A percentile compares a stretch with the other conserved stretches of the same genome.
Conservation (phyloP, 2,888 invertebrate genomes). For the Stramonita haemastoma region DNA sequence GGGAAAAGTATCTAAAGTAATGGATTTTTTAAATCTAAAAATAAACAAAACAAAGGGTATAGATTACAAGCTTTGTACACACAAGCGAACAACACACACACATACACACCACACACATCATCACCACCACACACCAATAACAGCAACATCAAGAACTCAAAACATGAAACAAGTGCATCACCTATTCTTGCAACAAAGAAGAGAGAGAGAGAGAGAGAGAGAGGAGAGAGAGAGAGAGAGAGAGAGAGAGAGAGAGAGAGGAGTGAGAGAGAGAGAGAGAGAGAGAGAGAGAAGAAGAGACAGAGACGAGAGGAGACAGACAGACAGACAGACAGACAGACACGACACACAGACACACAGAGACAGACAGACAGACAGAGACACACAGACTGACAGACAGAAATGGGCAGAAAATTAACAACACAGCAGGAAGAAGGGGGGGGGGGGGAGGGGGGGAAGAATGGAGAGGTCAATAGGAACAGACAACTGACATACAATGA, state of each 20-base stretch:
- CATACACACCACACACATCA: background rate
- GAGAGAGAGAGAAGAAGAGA: constrained; percentile 21
- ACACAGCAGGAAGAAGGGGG: too few species aligned
- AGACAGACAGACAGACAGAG: background rate
- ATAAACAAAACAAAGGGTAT: too few species aligned
- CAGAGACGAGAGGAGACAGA: constrained; percentile 31
- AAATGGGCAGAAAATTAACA: background rate
- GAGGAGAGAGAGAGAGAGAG: background rate
- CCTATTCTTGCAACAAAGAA: too few species aligned
- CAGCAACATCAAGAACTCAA: too few species aligned
- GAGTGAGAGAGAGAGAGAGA: constrained; percentile 7
- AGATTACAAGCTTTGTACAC: too few species aligned
- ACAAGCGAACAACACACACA: too few species aligned
- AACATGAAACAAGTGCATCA: background rate
- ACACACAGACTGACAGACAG: background rate
- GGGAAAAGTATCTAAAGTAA: too few species aligned
- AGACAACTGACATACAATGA: too few species aligned
- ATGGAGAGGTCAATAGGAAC: too few species aligned
- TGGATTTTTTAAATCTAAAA: too few species aligned
- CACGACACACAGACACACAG: background rate
- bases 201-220: background rate
- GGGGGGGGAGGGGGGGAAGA: too few species aligned
- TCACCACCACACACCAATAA: background rate
- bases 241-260: constrained; percentile 24
- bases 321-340: constrained; percentile 8